Evolutionary conservation across 2,888 invertebrate species (phyloP).

Genomic region (Hirtodrosophila trivittata): DNA sequence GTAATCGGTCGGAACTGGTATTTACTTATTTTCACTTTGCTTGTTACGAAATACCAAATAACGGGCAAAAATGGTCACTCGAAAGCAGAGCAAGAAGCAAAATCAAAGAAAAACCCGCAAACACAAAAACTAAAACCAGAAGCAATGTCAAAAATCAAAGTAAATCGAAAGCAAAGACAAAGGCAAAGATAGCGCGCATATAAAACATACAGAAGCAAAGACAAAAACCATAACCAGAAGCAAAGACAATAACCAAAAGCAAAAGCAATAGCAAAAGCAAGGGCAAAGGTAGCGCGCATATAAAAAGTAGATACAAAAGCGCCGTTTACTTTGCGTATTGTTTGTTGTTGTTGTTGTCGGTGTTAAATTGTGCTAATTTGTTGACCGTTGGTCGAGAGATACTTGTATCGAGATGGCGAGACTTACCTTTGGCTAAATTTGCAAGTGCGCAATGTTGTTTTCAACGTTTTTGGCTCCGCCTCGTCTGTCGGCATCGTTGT

Average conservation of each 20-base stretch:
- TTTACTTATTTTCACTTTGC: constrained; percentile 53
- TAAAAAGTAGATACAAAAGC: neutral
- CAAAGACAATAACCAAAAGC: constrained; percentile 20
- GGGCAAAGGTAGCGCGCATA: no score
- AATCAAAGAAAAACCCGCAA: no score
- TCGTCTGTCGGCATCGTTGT: constrained; percentile 44
- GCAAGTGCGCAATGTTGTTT: constrained; percentile 51
- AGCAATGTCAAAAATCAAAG: no score
- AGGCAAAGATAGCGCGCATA: no score
- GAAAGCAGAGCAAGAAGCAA: no score
- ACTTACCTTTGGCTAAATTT: constrained; percentile 63
- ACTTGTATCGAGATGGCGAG: neutral
- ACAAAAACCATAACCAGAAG: constrained; percentile 12
- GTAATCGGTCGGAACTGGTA: constrained; percentile 50
- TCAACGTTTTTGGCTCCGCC: constrained; percentile 31
- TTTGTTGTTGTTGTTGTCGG: constrained; percentile 6
- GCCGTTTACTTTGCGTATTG: constrained; percentile 7
- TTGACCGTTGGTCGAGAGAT: constrained; percentile 9
- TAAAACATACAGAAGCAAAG: no score
- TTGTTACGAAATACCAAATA: constrained; percentile 63
- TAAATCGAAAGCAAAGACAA: no score
- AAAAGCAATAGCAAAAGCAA: constrained; percentile 9
- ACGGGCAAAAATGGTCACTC: no score
- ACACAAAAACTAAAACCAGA: no score
- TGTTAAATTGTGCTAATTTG: constrained; percentile 42